A percentile compares a stretch with the other conserved stretches of the same genome.
phyloP scores from a whole-genome alignment of 2,113 vertebrate genomes.

The Burhinus oedicnemus region DNA sequence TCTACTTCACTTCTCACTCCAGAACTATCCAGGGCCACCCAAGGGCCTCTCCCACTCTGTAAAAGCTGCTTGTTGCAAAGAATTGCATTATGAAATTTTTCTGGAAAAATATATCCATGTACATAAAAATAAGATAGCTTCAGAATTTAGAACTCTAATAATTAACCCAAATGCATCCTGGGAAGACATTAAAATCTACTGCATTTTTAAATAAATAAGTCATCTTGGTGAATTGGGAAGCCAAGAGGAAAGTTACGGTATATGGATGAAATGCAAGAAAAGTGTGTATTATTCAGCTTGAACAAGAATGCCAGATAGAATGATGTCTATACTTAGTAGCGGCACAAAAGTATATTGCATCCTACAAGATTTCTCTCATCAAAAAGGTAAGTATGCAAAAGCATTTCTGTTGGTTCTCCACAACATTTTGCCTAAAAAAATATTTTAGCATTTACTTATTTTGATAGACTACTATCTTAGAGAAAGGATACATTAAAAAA shows the following conservation, averaged over 20 bases:
- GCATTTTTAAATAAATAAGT: slow-evolving; percentile 25
- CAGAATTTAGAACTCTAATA: background rate
- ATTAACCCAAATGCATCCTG: background rate
- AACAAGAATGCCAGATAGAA: background rate
- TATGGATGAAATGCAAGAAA: background rate
- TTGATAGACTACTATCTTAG: background rate
- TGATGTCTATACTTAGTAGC: background rate
- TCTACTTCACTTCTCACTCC: background rate
- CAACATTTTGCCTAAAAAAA: background rate
- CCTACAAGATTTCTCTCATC: background rate
- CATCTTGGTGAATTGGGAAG: background rate
- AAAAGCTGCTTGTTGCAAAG: background rate
- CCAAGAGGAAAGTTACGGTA: background rate
- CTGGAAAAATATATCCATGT: background rate
- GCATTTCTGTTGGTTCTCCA: background rate
- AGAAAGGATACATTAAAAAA: background rate
- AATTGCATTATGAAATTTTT: background rate
- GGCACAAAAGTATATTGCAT: background rate
- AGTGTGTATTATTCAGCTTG: background rate
- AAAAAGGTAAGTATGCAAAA: background rate
- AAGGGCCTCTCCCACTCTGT: background rate
- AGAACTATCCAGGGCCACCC: background rate
- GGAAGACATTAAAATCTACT: background rate
- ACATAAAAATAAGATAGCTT: background rate
- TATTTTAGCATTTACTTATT: background rate